Base-by-base conservation (phyloP, 1,140 invertebrate species). In the Microplitis demolitor region DNA sequence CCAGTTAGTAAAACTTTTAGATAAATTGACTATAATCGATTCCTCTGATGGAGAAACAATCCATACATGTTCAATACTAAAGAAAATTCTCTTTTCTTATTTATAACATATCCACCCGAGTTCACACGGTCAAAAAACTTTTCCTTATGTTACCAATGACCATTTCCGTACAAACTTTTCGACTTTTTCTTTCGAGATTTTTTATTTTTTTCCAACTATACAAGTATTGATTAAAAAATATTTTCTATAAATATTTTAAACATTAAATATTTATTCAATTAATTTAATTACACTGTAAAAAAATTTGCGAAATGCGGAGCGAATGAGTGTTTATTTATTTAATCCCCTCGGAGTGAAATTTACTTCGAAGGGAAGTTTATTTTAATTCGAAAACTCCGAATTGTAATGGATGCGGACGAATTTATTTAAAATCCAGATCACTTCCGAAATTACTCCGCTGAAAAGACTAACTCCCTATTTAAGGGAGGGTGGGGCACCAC, bases 1-100 rank as follows among this genome's bases (percentile, higher is more conserved):
- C 24, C n/a, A 14, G 16, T 14, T 5, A 24, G 16, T 16, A 63
- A 63, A 63, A 63, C 61, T 63, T 63, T 63, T 63, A n/a, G 33
- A 35, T 6, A 37, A 14, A 60, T 62, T 14, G 31, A 56, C 50
- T 53, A 64, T 64, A 66, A 71, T 71, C 50, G 69, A 71, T 71
- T 69, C 58, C 31, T 39, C n/a, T 39, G 14, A 60, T 58, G 53
- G 39, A 11, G 39, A 45, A 60, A 69, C 34, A 35, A 60, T 16
- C 11, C 62, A 45, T 56, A 33, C 60, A 64, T 71, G 33, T 14
- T 1, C 60, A n/a, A 31, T 45, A 11, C 39, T 45, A 9, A 53
- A 62, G 45, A 24, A 39, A n/a, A 53, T 62, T 37, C 63, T 35
- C 11, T 71, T 64, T 45, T 53, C n/a, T 54, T 54, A 14, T 16